phyloP scores from a whole-genome alignment of 2,113 vertebrate species.

The Coreoperca whiteheadi region DNA sequence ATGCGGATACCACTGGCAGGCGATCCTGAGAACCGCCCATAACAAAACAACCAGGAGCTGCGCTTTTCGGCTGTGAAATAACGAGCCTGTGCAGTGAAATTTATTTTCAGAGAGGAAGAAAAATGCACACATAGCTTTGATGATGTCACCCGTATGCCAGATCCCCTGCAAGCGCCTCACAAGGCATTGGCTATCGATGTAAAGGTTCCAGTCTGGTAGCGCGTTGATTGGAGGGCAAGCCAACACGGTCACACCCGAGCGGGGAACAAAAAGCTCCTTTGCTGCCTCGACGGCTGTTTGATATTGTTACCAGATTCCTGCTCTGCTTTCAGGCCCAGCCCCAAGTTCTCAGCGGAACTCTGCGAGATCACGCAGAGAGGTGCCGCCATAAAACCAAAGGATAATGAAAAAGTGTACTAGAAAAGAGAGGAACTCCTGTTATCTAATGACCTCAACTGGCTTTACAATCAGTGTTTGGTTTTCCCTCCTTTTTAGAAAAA shows the following conservation, averaged over 20 bases:
- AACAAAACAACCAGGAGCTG: constrained; percentile 67
- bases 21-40: constrained; percentile 63
- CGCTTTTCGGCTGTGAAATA: constrained; percentile 37
- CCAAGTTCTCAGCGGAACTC: constrained; percentile 49
- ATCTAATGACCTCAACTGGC: constrained; percentile 71
- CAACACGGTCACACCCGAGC: constrained; percentile 65
- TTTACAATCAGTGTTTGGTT: constrained; percentile 64
- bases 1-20: constrained; percentile 62
- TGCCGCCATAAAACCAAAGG: constrained; percentile 41
- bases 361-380: constrained; percentile 38
- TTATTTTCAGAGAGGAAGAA: constrained; percentile 64
- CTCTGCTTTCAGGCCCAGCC: constrained; percentile 52
- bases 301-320: constrained; percentile 76
- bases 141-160: constrained; percentile 66
- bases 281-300: constrained; percentile 59
- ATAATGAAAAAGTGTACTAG: constrained; percentile 56
- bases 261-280: constrained; percentile 59
- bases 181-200: constrained; percentile 51
- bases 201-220: constrained; percentile 62
- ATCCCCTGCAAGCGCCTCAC: constrained; percentile 52
- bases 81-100: constrained; percentile 39
- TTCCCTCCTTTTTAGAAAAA: constrained; percentile 38
- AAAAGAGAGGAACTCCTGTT: constrained; percentile 64
- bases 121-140: constrained; percentile 63
- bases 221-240: constrained; percentile 37